These are phyloP conservation scores for Arctocebus calabarensis DNA, from an alignment of 2,797 vertebrate genomes.

Conservation along the genomic window DNA sequence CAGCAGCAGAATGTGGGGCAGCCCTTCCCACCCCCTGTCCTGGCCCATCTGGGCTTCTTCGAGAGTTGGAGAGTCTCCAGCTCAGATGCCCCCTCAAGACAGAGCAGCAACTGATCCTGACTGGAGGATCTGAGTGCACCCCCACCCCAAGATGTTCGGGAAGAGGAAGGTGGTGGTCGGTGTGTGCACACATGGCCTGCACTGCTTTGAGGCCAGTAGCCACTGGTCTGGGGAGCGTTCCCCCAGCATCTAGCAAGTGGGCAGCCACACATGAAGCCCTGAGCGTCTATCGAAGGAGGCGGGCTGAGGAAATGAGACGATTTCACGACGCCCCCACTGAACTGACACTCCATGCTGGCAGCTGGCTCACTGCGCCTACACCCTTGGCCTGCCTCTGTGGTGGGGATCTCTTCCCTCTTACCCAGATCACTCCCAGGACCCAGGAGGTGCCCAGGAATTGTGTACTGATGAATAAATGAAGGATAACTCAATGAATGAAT, in stretches of 20 bases:
- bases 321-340: background rate
- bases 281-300: background rate
- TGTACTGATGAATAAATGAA: background rate
- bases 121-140: background rate
- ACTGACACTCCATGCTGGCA: background rate
- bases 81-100: background rate
- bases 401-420: background rate
- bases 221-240: background rate
- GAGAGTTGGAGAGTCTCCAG: background rate
- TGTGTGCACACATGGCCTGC: too few relatives aligned
- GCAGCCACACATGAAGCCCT: background rate
- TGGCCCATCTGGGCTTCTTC: background rate
- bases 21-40: background rate
- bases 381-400: background rate
- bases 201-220: background rate
- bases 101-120: background rate
- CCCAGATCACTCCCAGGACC: background rate
- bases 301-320: background rate
- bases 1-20: background rate
- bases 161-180: background rate
- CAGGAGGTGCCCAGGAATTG: background rate
- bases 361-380: too few relatives aligned
- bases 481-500: background rate
- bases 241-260: background rate
- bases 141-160: too few relatives aligned